A percentile compares a stretch with the other conserved stretches of the same genome.
These are phyloP conservation scores for Metridium senile DNA, from an alignment of 92 coral and sea anemone species.

Conservation along the genomic window DNA sequence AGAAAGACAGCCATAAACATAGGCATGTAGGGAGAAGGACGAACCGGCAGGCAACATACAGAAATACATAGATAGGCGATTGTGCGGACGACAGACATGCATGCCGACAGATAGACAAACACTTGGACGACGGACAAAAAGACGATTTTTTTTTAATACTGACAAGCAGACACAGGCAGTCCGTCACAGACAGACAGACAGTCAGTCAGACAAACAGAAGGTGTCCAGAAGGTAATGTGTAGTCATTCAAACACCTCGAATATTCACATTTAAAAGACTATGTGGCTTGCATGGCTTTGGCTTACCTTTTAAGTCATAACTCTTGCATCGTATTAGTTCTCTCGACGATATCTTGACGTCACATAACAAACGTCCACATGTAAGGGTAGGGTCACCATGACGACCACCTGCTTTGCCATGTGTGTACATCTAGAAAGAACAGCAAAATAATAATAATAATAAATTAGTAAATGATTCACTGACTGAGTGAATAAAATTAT, in stretches of 20 bases:
- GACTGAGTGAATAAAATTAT: background rate
- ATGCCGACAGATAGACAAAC: background rate
- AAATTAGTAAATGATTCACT: background rate
- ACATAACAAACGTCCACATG: constrained; percentile 94
- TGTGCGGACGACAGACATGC: background rate
- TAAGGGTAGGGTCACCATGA: constrained; percentile 84
- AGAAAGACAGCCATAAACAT: too few relatives aligned
- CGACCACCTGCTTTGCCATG: constrained; percentile 53
- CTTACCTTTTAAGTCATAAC: constrained; percentile 95
- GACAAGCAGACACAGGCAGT: too few relatives aligned
- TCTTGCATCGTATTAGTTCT: constrained; percentile 94
- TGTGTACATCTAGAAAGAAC: constrained; percentile 16
- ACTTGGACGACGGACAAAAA: too few relatives aligned
- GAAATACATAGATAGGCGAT: too few relatives aligned
- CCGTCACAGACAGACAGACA: background rate
- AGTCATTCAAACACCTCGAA: too few relatives aligned
- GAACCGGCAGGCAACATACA: too few relatives aligned
- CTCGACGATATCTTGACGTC: constrained; percentile 94
- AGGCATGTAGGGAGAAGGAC: too few relatives aligned
- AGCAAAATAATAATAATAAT: background rate
- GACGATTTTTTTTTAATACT: too few relatives aligned
- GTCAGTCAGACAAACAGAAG: background rate
- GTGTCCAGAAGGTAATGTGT: too few relatives aligned
- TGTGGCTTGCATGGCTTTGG: too few relatives aligned
- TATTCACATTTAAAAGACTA: too few relatives aligned